Conservation (phyloP, 2,797 vertebrate species). For the Bryconaethiops microstoma region DNA sequence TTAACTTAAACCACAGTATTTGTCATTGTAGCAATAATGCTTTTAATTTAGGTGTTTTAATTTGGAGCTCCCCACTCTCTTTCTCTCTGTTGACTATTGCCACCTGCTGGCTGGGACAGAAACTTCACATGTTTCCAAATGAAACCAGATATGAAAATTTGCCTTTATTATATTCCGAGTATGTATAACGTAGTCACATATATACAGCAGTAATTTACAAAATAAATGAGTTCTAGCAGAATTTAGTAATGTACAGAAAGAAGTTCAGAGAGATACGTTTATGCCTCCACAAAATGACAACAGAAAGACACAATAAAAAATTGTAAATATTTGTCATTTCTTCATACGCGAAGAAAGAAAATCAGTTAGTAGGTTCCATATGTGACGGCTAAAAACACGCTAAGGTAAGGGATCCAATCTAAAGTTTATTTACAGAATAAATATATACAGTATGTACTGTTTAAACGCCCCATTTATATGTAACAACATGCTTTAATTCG, state of each 20-base stretch:
- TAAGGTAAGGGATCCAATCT: background rate
- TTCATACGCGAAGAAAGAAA: background rate
- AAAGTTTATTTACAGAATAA: constrained; percentile 28
- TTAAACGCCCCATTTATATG: background rate
- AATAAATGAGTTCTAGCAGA: background rate
- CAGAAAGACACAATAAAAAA: background rate
- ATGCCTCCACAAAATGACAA: background rate
- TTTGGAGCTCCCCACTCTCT: constrained; percentile 19
- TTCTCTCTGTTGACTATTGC: constrained; percentile 15
- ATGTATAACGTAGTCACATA: constrained; percentile 23
- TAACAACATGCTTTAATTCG: background rate
- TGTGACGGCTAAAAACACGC: background rate
- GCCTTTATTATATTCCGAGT: constrained; percentile 42
- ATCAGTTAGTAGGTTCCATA: background rate
- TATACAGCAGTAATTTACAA: constrained; percentile 44
- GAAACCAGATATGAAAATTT: constrained; percentile 6
- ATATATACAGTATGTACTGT: constrained; percentile 4
- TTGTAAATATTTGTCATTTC: background rate
- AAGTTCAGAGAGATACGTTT: background rate
- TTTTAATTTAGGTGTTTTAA: constrained; percentile 13
- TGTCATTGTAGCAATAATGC: too few species aligned
- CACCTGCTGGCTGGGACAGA: constrained; percentile 35
- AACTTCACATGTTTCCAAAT: background rate
- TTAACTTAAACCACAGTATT: too few species aligned
- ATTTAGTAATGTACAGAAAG: background rate